Conservation (phyloP, 2,888 invertebrate genomes). For the Ptychoptera albimana region DNA sequence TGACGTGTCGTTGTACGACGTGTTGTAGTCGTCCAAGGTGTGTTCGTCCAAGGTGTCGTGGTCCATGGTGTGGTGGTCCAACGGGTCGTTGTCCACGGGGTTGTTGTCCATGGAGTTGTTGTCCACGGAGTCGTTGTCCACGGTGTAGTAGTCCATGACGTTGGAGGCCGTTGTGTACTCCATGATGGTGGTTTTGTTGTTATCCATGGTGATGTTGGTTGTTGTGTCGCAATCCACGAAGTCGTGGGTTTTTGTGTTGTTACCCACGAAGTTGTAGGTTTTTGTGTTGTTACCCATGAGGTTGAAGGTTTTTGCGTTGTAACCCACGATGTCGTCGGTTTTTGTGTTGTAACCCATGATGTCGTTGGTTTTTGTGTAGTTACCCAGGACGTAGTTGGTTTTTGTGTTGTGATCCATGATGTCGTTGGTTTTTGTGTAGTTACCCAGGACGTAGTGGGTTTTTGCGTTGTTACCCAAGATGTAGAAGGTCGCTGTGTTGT, state of each 20-base stretch:
- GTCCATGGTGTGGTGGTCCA: constrained; percentile 15
- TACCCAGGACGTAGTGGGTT: not conserved
- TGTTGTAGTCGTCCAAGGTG: constrained; percentile 18
- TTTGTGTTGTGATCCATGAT: not conserved
- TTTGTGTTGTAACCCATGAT: not conserved
- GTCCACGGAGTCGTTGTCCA: not conserved
- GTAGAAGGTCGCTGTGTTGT: not conserved
- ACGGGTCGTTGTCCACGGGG: constrained; percentile 14
- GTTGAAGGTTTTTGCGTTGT: not conserved
- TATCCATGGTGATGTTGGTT: not conserved
- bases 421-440: not conserved
- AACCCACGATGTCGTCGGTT: too few relatives aligned
- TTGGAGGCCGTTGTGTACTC: constrained; percentile 6
- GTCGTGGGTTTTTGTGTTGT: not conserved
- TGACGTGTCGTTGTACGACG: not conserved
- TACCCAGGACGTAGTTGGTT: not conserved
- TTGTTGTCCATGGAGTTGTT: constrained; percentile 1
- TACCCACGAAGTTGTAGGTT: not conserved
- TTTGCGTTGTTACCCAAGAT: not conserved
- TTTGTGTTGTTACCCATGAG: not conserved
- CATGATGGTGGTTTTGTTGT: constrained; percentile 5
- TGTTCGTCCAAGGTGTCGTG: not conserved
- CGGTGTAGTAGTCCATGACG: not conserved
- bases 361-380: not conserved
- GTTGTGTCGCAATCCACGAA: not conserved